A percentile compares a stretch with the other conserved stretches of the same genome.
These are phyloP conservation scores for Nothoprocta perdicaria DNA, from an alignment of 2,113 vertebrate genomes.

Conservation along the genomic window DNA sequence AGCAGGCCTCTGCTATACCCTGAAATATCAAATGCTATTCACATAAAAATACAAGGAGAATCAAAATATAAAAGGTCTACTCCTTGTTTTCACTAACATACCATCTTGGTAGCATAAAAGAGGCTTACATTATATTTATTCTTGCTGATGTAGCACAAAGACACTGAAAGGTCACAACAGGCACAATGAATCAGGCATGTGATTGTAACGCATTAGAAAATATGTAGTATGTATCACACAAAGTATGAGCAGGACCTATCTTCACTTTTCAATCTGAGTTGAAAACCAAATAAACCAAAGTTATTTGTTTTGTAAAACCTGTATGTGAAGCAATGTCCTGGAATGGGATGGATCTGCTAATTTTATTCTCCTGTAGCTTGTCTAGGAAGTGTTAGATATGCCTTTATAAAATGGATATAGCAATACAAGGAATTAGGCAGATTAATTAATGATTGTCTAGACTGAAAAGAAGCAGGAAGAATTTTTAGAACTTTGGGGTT, in stretches of 20 bases:
- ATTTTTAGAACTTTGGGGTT: background rate
- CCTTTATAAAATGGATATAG: background rate
- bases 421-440: background rate
- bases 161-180: background rate
- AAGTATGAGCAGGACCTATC: background rate
- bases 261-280: background rate
- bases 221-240: background rate
- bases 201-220: background rate
- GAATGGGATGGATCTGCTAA: background rate
- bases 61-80: constrained; percentile 33
- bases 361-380: background rate
- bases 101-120: background rate
- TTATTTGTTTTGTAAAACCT: background rate
- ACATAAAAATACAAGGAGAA: background rate
- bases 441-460: background rate
- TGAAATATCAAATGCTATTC: background rate
- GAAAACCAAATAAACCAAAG: background rate
- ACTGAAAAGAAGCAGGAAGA: background rate
- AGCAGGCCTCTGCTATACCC: background rate
- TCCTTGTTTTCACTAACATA: background rate
- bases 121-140: constrained; percentile 5
- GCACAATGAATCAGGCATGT: background rate
- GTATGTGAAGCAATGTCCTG: background rate
- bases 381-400: background rate
- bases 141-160: background rate